Evolutionary conservation across 2,113 vertebrate species (phyloP), one percentile per base, ranked within the genome.

Genomic region (Neodon shergylaensis): DNA sequence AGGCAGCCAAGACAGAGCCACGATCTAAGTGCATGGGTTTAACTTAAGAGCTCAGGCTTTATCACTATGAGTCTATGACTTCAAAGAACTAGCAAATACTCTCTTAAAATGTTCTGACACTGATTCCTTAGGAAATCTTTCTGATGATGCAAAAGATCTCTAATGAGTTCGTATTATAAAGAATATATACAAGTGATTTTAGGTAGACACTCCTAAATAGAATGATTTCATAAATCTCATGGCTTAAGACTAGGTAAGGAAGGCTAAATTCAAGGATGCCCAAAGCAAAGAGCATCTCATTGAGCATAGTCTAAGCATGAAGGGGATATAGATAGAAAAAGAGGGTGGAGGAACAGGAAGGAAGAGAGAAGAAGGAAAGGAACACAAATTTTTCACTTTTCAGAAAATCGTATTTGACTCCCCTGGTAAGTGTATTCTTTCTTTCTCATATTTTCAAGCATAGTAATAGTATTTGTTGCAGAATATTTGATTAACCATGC

Each of bases 381-480:
- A 39, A 73, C 3, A 44, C 4, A 47, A 54, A 65, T 68, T 16
- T 47, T n/a, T 13, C 54, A 39, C 47, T 91, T 12, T 28, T 54
- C 39, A 63, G 76, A 21, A 91, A 95, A 68, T n/a, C 44, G 0
- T 68, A 14, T 68, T 2, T 85, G 17, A 74, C 11, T 26, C 95
- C 47, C 2, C 36, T 70, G 10, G 81, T 24, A 74, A 92, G 8
- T 70, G 1, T 93, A 44, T 78, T 87, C 21, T 44, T 78, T 87
- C 22, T 44, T 95, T 95, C 72, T 72, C 92, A 79, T 63, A 94
- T 54, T 93, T 84, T 79, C 91, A 97, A 95, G 95, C 96, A 73
- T 90, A 96, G 65, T 3, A 97, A 70, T 63, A 96, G 11, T 24
- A n/a, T 72, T 36, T 72, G 36, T 21, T n/a, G 36, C 33, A 36